These are phyloP conservation scores for Todiramphus saurophagus DNA, from an alignment of 2,113 vertebrate species.

Conservation along the genomic window DNA sequence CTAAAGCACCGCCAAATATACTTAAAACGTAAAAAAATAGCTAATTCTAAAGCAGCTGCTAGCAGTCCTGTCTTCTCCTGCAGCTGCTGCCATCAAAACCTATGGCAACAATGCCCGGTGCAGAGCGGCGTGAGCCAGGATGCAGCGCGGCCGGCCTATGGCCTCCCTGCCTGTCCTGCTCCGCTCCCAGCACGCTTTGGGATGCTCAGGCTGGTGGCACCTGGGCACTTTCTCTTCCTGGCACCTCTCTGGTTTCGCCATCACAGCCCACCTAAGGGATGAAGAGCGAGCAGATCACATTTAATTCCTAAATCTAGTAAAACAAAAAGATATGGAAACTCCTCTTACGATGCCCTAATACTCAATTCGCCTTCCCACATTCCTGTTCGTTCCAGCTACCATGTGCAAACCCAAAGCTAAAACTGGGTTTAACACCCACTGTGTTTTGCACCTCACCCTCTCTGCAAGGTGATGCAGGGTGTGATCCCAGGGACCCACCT, in stretches of 20 bases:
- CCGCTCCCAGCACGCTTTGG: not conserved
- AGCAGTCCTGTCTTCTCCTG: not conserved
- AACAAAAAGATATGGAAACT: not conserved
- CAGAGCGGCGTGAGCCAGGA: not conserved
- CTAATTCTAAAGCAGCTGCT: not conserved
- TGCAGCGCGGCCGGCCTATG: fast-evolving
- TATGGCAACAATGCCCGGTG: fast-evolving
- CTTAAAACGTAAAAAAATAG: not conserved
- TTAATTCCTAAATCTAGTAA: not conserved
- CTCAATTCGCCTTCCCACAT: fast-evolving
- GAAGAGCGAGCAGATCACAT: not conserved
- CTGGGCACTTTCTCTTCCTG: not conserved
- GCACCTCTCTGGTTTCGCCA: not conserved
- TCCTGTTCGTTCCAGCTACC: not conserved
- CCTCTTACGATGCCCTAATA: not conserved
- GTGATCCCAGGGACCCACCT: fast-evolving
- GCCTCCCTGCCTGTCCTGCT: not conserved
- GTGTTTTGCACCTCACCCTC: not conserved
- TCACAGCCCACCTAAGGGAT: not conserved
- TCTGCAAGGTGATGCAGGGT: not conserved
- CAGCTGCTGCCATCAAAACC: not conserved
- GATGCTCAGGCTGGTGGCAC: not conserved
- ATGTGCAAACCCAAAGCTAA: not conserved
- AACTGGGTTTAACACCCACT: not conserved
- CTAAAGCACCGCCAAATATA: not conserved